phyloP scores from a whole-genome alignment of 2,888 invertebrate genomes.

The Portevinia maculata region DNA sequence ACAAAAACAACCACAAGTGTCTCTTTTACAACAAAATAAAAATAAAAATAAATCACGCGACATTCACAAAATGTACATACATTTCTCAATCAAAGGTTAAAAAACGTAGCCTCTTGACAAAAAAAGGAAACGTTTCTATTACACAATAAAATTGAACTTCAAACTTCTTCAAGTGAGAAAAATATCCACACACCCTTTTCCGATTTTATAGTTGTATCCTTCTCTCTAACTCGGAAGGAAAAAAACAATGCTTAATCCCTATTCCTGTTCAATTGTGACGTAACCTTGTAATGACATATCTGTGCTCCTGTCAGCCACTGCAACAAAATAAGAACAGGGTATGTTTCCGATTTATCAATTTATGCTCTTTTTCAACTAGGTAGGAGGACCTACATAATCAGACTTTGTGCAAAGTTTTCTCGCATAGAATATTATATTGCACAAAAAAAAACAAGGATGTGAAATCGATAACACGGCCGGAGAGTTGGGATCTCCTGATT shows the following conservation, averaged over 20 bases:
- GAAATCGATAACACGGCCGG: constrained; percentile 39
- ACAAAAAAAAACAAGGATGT: constrained; percentile 11
- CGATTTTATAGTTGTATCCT: background rate
- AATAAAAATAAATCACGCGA: too few relatives aligned
- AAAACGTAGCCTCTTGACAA: too few relatives aligned
- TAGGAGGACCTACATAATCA: background rate
- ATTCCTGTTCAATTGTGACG: constrained; percentile 32
- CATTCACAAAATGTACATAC: too few relatives aligned
- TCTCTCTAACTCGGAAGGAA: constrained; percentile 8
- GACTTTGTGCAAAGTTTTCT: background rate
- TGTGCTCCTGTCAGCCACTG: constrained; percentile 27
- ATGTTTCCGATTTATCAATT: constrained; percentile 20
- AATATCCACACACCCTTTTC: background rate
- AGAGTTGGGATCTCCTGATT: constrained; percentile 38
- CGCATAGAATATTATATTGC: background rate
- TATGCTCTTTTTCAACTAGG: background rate
- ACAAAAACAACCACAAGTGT: too few relatives aligned
- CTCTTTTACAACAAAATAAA: too few relatives aligned
- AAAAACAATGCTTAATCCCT: constrained; percentile 7
- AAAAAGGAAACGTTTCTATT: too few relatives aligned
- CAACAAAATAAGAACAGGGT: constrained; percentile 33
- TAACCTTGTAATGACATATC: constrained; percentile 63
- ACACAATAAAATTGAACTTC: too few relatives aligned
- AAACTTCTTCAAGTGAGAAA: constrained; percentile 9
- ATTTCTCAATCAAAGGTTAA: too few relatives aligned